Base-by-base conservation (phyloP, 2,797 vertebrate species). In the Pachyuromys duprasi region DNA sequence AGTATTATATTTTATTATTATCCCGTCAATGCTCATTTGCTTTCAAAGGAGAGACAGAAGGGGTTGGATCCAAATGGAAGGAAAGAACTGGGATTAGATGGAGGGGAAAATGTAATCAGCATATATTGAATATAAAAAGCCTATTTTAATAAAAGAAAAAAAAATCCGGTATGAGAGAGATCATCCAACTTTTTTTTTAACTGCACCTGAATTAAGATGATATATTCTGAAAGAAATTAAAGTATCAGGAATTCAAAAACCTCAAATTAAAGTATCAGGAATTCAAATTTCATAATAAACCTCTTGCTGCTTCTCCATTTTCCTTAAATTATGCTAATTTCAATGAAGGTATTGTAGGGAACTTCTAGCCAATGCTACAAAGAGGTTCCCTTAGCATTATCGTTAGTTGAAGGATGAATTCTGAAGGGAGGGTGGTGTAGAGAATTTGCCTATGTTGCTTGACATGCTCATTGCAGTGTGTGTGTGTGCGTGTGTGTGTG, bases 391-490 rank as follows among this genome's bases (percentile, higher is more conserved):
- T 45, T 42, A 2, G 15, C 57, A 12, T 1, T 20, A 20, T 14
- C 36, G 20, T 1, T 0, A 1, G 0, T 0, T 24, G 3, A n/a
- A 67, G 83, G 20, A 24, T 36, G 83, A 36, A 0, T 13, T 26
- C n/a, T 2, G 0, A 78, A 74, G 4, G 8, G 4, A 18, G 9
- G n/a, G 28, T 39, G 33, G 83, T 60, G 57, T 39, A 62, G 55
- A 81, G 3, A 28, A 62, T 62, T 81, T 62, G 3, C 57, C 36
- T 62, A 24, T 0, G 15, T 65, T 45, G 15, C 26, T 9, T 45
- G 9, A 33, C 11, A 39, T 26, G 24, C 24, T 60, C 13, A 62
- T 39, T n/a, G 18, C 22, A 8, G 67, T 14, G 31, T 15, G 0
- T 74, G 36, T 42, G 20, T 18, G 5, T 69, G 33, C 1, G 33